phyloP scores from a whole-genome alignment of 1,140 invertebrate species.

The Drosophila bocqueti region DNA sequence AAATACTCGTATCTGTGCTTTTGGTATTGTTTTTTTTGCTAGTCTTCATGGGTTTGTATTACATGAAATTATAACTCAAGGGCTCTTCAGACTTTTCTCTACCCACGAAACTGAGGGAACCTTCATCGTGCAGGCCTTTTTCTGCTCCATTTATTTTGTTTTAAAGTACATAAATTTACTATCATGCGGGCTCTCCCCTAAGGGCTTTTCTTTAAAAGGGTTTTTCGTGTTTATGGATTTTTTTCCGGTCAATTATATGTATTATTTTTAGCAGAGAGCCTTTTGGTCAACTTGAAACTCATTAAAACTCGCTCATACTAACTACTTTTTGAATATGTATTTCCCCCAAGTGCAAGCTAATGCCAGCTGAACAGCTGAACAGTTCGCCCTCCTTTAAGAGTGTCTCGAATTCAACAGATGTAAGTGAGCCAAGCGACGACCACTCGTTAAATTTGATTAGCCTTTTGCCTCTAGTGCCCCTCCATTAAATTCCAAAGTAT shows the following conservation, averaged over 20 bases:
- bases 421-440: constrained; percentile 59
- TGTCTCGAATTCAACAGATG: constrained; percentile 76
- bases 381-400: constrained; percentile 80
- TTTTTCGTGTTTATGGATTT: constrained; percentile 28
- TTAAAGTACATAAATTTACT: constrained; percentile 11
- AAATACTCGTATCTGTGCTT: constrained; percentile 52
- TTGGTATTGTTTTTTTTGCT: constrained; percentile 34
- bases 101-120: constrained; percentile 1
- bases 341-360: constrained; percentile 69
- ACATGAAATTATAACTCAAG: background rate
- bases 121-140: constrained; percentile 9
- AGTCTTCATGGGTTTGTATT: background rate
- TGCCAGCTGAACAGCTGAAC: constrained; percentile 67
- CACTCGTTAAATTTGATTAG: constrained; percentile 26
- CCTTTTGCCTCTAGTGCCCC: constrained; percentile 34
- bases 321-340: constrained; percentile 22
- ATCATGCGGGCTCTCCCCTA: constrained; percentile 1
- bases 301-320: constrained; percentile 16
- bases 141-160: constrained; percentile 17
- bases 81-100: background rate
- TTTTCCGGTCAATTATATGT: constrained; percentile 8
- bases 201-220: constrained; percentile 6
- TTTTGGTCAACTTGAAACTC: constrained; percentile 10
- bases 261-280: constrained; percentile 32
- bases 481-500: constrained; percentile 32